Evolutionary conservation across 53 echinoderm and acorn worm genomes (phyloP).

Genomic region (Holothuria scabra): DNA sequence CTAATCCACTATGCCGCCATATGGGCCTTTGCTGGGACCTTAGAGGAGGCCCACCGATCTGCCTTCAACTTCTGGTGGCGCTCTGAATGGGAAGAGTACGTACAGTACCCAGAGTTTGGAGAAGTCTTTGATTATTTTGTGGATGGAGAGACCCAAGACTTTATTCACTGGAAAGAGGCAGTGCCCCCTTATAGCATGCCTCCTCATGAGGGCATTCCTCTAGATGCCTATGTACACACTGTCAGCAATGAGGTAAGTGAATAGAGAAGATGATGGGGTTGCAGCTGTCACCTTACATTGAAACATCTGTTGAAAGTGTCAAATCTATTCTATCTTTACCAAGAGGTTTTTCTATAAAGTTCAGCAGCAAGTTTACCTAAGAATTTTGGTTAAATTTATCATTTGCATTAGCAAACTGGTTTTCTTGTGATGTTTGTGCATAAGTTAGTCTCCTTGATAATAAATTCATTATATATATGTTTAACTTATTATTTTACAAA

Average conservation of each 20-base stretch:
- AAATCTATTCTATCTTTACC: too few relatives aligned
- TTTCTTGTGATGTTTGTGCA: too few relatives aligned
- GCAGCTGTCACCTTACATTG: too few relatives aligned
- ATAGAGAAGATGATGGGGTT: too few relatives aligned
- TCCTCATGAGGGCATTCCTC: slow-evolving; percentile 97
- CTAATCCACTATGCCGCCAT: slow-evolving; percentile 89
- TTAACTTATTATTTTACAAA: too few relatives aligned
- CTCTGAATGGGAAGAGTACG: slow-evolving; percentile 67
- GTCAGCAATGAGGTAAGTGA: slow-evolving; percentile 80
- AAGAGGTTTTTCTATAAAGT: too few relatives aligned
- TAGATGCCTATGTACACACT: slow-evolving; percentile 93
- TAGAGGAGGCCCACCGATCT: slow-evolving; percentile 86
- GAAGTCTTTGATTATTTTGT: slow-evolving; percentile 98
- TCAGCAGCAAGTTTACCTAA: too few relatives aligned
- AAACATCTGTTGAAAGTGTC: too few relatives aligned
- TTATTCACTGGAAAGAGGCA: slow-evolving; percentile 84
- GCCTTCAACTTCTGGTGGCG: slow-evolving; percentile 95
- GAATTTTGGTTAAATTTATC: too few relatives aligned
- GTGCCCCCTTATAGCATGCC: slow-evolving; percentile 99
- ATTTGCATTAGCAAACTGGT: too few relatives aligned
- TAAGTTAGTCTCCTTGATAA: too few relatives aligned
- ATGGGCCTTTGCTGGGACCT: slow-evolving; percentile 98
- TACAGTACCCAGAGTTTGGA: slow-evolving; percentile 81
- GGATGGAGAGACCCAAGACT: slow-evolving; percentile 84
- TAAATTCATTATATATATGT: too few relatives aligned